These are phyloP conservation scores for Parauchenoglanis punctatus DNA, from an alignment of 2,797 vertebrate species.

Conservation along the genomic window DNA sequence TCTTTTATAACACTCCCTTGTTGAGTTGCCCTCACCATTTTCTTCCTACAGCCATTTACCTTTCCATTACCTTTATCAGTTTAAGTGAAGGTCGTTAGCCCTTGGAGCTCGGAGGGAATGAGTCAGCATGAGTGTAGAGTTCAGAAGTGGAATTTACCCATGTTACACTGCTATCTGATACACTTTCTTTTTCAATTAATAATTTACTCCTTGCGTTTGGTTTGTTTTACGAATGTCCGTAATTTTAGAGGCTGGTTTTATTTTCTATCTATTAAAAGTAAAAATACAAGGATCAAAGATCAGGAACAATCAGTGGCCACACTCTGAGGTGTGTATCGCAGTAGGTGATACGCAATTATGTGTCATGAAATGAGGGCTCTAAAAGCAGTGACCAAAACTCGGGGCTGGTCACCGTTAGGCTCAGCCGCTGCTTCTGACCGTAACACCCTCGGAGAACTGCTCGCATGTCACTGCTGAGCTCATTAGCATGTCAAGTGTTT, in stretches of 20 bases:
- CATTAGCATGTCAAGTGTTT: not conserved
- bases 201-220: not conserved
- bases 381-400: not conserved
- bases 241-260: not conserved
- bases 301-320: not conserved
- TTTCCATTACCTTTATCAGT: not conserved
- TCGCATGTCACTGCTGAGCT: not conserved
- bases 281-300: not conserved
- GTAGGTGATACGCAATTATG: not conserved
- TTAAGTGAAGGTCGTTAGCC: conserved; percentile 7
- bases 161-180: not conserved
- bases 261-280: not conserved
- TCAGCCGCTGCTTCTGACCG: not conserved
- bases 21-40: not conserved
- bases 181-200: not conserved
- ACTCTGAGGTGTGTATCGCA: not conserved
- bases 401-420: not conserved
- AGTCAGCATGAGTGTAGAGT: not conserved
- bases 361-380: not conserved
- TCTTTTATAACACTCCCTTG: not conserved
- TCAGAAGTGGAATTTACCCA: not conserved
- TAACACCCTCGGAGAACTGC: conserved; percentile 1
- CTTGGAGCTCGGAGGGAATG: not conserved
- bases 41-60: not conserved
- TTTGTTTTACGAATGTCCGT: not conserved